Base-by-base conservation (phyloP, 1,140 invertebrate species). In the Macrosteles quadrilineatus region DNA sequence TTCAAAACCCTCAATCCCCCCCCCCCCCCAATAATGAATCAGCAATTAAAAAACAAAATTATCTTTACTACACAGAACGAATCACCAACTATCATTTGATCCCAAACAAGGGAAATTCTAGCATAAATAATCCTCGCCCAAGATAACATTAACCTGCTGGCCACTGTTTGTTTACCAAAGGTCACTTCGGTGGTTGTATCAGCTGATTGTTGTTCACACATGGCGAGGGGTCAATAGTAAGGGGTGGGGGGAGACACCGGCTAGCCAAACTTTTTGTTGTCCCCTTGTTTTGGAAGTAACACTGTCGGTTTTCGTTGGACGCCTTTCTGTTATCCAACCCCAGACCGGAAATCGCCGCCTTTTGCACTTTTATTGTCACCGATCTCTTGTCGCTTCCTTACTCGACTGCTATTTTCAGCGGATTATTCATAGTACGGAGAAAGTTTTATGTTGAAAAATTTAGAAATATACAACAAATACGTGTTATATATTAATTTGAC, bases 251-350 rank as follows among this genome's bases (percentile, higher is more conserved):
- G 21, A 36, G 63, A 57, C 21, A 57, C 21, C 29, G 53, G 53
- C 11, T 36, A 36, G 32, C 32, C 32, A 36, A 36, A 36, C 32
- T 36, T 36, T 36, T 36, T 45, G n/a, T 66, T 66, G 36, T 66
- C 63, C 59, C 53, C 36, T 66, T 66, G 63, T 66, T 66, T 66
- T 66, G 63, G 25, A 66, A 63, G 59, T 63, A 27, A 63, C 59
- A 63, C 59, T 63, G 59, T 63, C n/a, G 31, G 59, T 32, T 63
- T 63, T 63, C n/a, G 27, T 63, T 27, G 29, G 59, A 63, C 59
- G 59, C 59, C 59, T 63, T 30, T 32, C 17, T 63, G 59, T 63
- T 63, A 27, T 32, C 29, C 30, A 23, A 12, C 59, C 30, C 2
- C 12, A 36, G 17, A 2, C 62, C n/a, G 62, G 62, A 64, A 64